These are phyloP conservation scores for Heterocephalus glaber DNA, from an alignment of 2,113 vertebrate genomes.

Conservation along the genomic window DNA sequence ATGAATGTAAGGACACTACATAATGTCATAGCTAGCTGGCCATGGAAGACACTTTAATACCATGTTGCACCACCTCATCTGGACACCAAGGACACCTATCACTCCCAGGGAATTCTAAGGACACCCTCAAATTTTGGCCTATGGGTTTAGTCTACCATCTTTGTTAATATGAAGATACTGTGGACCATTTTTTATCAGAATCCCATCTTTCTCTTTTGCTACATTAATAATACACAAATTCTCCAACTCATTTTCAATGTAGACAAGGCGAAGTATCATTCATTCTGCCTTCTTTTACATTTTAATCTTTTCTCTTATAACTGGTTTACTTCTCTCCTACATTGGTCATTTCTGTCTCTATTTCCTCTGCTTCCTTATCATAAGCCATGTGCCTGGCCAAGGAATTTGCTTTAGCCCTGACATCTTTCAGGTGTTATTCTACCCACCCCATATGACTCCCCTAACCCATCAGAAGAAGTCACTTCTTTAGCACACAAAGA, in stretches of 20 bases:
- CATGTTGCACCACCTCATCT: background rate
- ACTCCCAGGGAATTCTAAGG: background rate
- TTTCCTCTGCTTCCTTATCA: background rate
- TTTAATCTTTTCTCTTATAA: background rate
- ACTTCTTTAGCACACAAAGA: background rate
- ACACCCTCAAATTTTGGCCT: background rate
- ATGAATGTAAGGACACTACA: background rate
- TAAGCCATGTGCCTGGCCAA: background rate
- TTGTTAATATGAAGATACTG: background rate
- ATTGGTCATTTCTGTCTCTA: background rate
- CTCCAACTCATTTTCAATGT: background rate
- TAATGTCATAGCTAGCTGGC: background rate
- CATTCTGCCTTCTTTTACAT: background rate
- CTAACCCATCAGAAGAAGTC: background rate
- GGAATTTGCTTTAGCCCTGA: background rate
- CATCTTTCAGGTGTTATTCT: background rate
- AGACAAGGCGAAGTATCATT: background rate
- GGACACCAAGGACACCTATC: background rate
- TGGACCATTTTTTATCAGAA: background rate
- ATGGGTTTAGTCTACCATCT: background rate
- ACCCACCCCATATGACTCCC: fast-evolving
- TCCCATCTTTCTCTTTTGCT: background rate
- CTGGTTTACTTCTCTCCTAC: background rate
- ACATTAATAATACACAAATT: background rate
- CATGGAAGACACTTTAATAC: background rate